A percentile compares a stretch with the other conserved stretches of the same genome.
These are phyloP conservation scores for Troides aeacus DNA, from an alignment of 2,888 invertebrate species.

Conservation along the genomic window DNA sequence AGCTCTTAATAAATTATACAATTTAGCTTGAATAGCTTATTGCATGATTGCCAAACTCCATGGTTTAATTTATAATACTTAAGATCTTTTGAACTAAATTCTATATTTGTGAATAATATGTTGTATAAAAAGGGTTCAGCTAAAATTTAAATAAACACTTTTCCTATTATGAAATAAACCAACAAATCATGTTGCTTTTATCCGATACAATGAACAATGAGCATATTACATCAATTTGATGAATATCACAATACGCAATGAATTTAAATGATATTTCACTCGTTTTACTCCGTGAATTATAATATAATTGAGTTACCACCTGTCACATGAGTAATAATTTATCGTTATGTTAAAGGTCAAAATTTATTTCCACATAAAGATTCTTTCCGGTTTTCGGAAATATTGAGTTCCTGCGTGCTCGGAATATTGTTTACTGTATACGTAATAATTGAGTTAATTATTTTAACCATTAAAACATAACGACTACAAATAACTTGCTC, in stretches of 20 bases:
- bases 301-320: conserved; percentile 9
- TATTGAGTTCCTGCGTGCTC: no score
- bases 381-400: background rate
- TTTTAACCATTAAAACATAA: no score
- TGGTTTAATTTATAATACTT: no score
- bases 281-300: conserved; percentile 15
- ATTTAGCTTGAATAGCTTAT: no score
- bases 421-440: no score
- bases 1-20: no score
- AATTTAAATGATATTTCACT: conserved; percentile 25
- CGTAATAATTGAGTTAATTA: no score
- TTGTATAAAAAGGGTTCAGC: background rate
- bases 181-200: conserved; percentile 4
- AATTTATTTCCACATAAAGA: background rate
- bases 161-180: background rate
- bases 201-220: conserved; percentile 13
- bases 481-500: no score
- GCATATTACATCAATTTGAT: conserved; percentile 18
- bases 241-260: conserved; percentile 28
- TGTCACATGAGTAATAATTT: conserved; percentile 3
- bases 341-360: conserved; percentile 5
- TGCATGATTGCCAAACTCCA: no score
- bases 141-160: background rate
- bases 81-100: background rate
- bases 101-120: no score